Base-by-base conservation (phyloP, 2,888 invertebrate species). In the Norana najaformis region DNA sequence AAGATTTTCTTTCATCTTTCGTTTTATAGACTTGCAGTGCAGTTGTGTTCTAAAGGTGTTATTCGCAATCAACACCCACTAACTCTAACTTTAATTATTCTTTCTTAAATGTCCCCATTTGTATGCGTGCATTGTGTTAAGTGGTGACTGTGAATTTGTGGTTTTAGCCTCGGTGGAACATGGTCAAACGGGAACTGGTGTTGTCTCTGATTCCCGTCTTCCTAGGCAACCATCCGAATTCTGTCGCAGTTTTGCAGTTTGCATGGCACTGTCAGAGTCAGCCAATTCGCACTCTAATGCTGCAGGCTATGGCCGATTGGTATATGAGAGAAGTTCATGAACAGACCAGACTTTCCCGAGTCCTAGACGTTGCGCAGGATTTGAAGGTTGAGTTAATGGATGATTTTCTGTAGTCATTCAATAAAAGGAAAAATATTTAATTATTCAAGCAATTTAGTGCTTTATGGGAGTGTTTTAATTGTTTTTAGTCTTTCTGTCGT, bases 251-350 rank as follows among this genome's bases (percentile, higher is more conserved):
- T 92, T 95, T 99, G 90, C 98, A 99, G 95, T 97, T 98, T 94
- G 98, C 98, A 8, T 99, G 99, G 99, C 90, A 90, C 90, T 90
- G 36, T 38, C 93, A 94, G 93, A 93, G 93, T 89, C 94, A 94
- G 92, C 94, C 94, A 53, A 94, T 94, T 88, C 92, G 94, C 16
- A 93, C 94, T 13, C 92, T 94, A 91, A 93, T 99, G 91, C 98
- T 98, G 97, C 97, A 98, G 93, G 97, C 98, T 2, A 99, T 99
- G 98, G 98, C 98, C 0, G 98, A 99, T 92, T 99, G 98, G 98
- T 99, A 99, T 95, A 96, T 97, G 92, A 96, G 94, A 97, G 94
- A 99, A 93, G 94, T 93, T 36, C 97, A 97, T 93, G 99, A 99
- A 95, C 99, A 98, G 83, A 85, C 89, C 5, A 96, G 98, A 93